Conservation (phyloP, 1,140 invertebrate species). For the Pissodes strobi region DNA sequence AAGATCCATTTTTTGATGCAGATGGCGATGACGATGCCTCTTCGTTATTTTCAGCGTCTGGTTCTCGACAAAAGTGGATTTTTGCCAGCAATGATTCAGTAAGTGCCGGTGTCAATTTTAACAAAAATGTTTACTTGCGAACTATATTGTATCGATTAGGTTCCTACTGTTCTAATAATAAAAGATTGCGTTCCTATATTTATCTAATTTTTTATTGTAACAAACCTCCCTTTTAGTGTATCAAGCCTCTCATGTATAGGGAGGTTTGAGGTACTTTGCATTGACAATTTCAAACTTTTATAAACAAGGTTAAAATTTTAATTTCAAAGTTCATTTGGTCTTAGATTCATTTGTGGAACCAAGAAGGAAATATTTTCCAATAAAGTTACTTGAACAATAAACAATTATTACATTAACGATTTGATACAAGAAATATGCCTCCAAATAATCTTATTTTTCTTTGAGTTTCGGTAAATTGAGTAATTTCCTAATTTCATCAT, state of each 20-base stretch:
- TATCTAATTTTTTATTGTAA: not conserved
- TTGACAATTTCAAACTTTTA: constrained; percentile 18
- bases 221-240: constrained; percentile 15
- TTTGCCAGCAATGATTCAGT: constrained; percentile 22
- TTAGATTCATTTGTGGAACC: no score
- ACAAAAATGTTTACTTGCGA: not conserved
- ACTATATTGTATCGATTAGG: not conserved
- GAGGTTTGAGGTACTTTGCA: constrained; percentile 22
- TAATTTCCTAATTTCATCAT: no score
- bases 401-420: no score
- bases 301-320: no score
- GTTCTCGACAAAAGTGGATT: no score
- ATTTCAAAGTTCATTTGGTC: no score
- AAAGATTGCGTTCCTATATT: constrained; percentile 2
- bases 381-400: no score
- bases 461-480: no score
- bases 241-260: constrained; percentile 13
- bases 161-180: not conserved
- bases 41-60: constrained; percentile 25
- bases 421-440: no score
- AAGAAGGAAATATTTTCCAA: no score
- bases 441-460: no score
- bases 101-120: constrained; percentile 11
- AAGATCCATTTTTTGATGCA: no score
- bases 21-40: constrained; percentile 24